Evolutionary conservation across 2,797 vertebrate species (phyloP), one percentile per base, ranked within the genome.

Genomic region (Sphaeramia orbicularis): DNA sequence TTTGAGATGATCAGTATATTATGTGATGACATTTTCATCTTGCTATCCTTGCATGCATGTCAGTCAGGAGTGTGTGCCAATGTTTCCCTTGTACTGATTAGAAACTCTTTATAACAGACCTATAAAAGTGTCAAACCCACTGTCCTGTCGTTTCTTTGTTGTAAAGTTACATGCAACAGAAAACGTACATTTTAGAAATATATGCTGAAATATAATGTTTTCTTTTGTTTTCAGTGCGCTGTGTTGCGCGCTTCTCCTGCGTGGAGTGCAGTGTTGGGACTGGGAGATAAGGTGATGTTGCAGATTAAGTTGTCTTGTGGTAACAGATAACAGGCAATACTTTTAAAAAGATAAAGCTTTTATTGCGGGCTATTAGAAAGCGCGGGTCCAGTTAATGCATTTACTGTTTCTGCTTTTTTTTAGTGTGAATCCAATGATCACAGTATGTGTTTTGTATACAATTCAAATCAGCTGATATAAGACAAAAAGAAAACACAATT

Each of bases 271-370:
- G 64, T 56, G 78, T 68, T 62, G 71, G 37, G 11, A 5, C 18
- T 15, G 68, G 18, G n/a, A 53, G 87, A 91, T 89, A 85, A 87
- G 73, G 11, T 30, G 76, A 72, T 80, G 72, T 11, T 58, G 69
- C 19, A 67, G 62, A 73, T 58, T 11, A 64, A 63, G 61, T 63
- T 74, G 65, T 58, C 55, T 64, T 70, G 57, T 49, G 24, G 36
- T 70, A 15, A 56, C 54, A 75, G 86, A 90, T 76, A 89, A 72
- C 56, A 51, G 21, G 14, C 61, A 65, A 59, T 47, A 55, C 48
- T 65, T 78, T 63, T 27, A 48, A 73, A 79, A 32, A 15, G 60
- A 88, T 84, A 67, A 84, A 35, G 9, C 21, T 24, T 85, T 80
- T 69, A 68, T 65, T 75, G 42, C 15, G 51, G 67, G 16, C 4